Base-by-base conservation (phyloP, 1,140 invertebrate genomes). In the Prorops nasuta region DNA sequence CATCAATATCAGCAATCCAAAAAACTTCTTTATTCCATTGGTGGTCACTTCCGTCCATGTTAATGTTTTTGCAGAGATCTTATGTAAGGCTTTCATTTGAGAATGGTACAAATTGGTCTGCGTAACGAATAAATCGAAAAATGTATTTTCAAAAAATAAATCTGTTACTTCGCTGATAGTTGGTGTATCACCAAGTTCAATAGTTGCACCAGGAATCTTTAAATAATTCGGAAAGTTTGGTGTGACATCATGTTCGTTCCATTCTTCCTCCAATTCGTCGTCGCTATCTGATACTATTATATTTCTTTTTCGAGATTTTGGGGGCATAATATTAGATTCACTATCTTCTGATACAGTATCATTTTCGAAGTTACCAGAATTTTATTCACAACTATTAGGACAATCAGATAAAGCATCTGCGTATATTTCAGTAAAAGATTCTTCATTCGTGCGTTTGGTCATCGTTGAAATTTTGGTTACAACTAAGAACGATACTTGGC, bases 1-100 rank as follows among this genome's bases (percentile, higher is more conserved):
- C 42, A 54, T 53, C 36, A 57, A 38, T 32, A 52, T 52, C 18
- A 32, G 51, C 51, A 54, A 49, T n/a, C 45, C 45, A 15, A 58
- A 32, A 51, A 54, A 21, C 38, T 51, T 48, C 51, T 22, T 3
- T 54, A 37, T 28, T 54, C 56, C 4, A 34, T 28, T 49, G 7
- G 19, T 18, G 10, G 14, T 36, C 21, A 36, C 43, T 2, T 8
- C 3, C 16, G 32, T 22, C 43, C 19, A 44, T 12, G 14, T 12
- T 14, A 42, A 12, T 17, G 8, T 3, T 42, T 16, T 42, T 12
- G 12, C 4, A 15, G 9, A 1, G 6, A 10, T 17, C 31, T 42
- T 31, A 12, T 16, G 22, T 8, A 17, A 17, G 10, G 6, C 10
- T 31, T 10, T 8, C 3, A 15, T 20, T 44, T 32, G 41, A 18